A percentile compares a stretch with the other conserved stretches of the same genome.
These are phyloP conservation scores for Sternotherus odoratus DNA, from an alignment of 2,797 vertebrate species.

Conservation along the genomic window DNA sequence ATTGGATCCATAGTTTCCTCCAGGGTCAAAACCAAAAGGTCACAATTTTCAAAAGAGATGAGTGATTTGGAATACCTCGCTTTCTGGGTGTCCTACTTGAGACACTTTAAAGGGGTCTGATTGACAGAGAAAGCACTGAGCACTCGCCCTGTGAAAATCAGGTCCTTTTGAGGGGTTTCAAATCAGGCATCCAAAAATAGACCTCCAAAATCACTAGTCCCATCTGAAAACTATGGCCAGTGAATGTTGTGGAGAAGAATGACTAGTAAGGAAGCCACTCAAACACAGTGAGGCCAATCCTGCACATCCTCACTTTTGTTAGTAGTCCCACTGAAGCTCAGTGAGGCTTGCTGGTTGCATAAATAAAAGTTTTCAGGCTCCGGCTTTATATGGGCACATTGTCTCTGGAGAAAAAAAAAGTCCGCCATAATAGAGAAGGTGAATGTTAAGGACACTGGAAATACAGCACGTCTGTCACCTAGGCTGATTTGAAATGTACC, in stretches of 20 bases:
- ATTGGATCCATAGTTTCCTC: neutral
- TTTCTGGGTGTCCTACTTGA: neutral
- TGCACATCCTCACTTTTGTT: neutral
- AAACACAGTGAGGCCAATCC: neutral
- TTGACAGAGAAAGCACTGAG: constrained; percentile 36
- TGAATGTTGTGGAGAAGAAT: neutral
- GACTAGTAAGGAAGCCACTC: neutral
- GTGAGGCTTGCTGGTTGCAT: neutral
- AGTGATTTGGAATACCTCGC: neutral
- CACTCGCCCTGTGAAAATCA: neutral
- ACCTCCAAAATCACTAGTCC: neutral
- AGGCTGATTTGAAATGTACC: neutral
- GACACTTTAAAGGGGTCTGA: neutral
- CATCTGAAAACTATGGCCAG: neutral
- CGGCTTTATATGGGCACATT: neutral
- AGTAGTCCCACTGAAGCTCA: neutral
- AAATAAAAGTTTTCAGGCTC: neutral
- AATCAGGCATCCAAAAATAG: neutral
- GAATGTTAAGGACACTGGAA: neutral
- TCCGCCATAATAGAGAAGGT: constrained; percentile 1
- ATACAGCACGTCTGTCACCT: neutral
- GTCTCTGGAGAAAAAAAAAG: neutral
- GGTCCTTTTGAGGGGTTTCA: neutral
- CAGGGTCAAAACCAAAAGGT: neutral
- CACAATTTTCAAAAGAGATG: neutral